Evolutionary conservation across 2,888 invertebrate genomes (phyloP), one percentile per base, ranked within the genome.

Genomic region (Trissolcus japonicus): DNA sequence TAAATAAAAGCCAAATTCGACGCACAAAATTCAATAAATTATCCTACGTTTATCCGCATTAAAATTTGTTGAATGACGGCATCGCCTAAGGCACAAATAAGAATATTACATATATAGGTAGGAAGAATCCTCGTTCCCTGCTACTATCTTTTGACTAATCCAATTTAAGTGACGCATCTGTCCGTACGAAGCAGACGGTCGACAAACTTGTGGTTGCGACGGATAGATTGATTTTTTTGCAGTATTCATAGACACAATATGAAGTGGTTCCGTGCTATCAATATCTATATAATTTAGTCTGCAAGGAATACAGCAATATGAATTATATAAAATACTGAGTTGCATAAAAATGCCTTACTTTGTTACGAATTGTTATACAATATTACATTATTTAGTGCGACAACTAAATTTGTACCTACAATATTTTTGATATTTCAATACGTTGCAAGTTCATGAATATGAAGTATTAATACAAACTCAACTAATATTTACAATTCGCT

Each of bases 141-240:
- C 35, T 35, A 57, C 43, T 71, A 72, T 76, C 76, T 76, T 25
- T 25, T 71, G 71, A 72, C 71, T 77, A 77, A 77, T 73, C 77
- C 65, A 77, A 68, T 77, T 73, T 60, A 60, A 77, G 68, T 68
- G 73, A 73, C 68, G 73, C 73, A 73, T 72, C 68, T 73, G 77
- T 68, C 75, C 63, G 50, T 50, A 35, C 40, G 48, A 25, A 41
- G 60, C 55, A 48, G 57, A 51, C 75, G 46, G 62, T 43, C 71
- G 54, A 57, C 40, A 71, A 63, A 61, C 66, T 66, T 76, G 71
- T 56, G 76, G 35, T 71, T 62, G 43, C 55, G 43, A 35, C 19
- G 40, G 74, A 76, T 69, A 69, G 71, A 76, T 76, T 61, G 66
- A 66, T 73, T 60, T 46, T 51, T 53, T 63, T 71, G 63, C 25